Conservation (phyloP, 2,888 invertebrate species). For the Seira ritae region DNA sequence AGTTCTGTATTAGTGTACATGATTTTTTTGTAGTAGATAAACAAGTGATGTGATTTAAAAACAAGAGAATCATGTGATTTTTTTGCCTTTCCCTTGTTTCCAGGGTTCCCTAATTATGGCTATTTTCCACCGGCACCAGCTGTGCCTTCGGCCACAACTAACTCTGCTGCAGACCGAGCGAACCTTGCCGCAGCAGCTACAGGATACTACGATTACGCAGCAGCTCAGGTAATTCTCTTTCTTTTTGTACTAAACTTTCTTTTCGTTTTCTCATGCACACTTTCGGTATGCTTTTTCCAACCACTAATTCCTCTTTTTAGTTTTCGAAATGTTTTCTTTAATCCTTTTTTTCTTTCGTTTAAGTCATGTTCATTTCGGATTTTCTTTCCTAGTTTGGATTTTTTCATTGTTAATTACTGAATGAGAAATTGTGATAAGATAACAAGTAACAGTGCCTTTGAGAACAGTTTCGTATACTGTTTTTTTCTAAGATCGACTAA, state of each 20-base stretch:
- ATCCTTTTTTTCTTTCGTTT: background rate
- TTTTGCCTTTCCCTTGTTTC: slow-evolving; percentile 58
- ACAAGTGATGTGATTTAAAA: background rate
- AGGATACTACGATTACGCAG: slow-evolving; percentile 74
- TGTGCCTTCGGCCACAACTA: slow-evolving; percentile 78
- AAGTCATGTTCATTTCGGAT: background rate
- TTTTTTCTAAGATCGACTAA: no score
- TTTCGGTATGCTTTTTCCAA: background rate
- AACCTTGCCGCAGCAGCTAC: slow-evolving; percentile 76
- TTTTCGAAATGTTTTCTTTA: background rate
- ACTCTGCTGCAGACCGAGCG: slow-evolving; percentile 73
- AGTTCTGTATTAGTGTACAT: slow-evolving; percentile 40
- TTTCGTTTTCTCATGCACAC: background rate
- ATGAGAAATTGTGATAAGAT: no score
- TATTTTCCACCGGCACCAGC: slow-evolving; percentile 77
- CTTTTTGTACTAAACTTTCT: background rate
- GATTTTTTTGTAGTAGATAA: background rate
- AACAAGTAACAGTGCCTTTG: no score
- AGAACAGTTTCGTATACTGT: no score
- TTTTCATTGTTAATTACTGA: background rate
- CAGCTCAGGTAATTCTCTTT: slow-evolving; percentile 71
- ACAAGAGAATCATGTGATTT: slow-evolving; percentile 33
- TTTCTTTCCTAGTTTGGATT: background rate
- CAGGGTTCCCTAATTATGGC: slow-evolving; percentile 78
- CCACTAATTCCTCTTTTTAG: slow-evolving; percentile 9